phyloP scores from a whole-genome alignment of 35 echinoderm and acorn worm species.

The Acanthaster planci region DNA sequence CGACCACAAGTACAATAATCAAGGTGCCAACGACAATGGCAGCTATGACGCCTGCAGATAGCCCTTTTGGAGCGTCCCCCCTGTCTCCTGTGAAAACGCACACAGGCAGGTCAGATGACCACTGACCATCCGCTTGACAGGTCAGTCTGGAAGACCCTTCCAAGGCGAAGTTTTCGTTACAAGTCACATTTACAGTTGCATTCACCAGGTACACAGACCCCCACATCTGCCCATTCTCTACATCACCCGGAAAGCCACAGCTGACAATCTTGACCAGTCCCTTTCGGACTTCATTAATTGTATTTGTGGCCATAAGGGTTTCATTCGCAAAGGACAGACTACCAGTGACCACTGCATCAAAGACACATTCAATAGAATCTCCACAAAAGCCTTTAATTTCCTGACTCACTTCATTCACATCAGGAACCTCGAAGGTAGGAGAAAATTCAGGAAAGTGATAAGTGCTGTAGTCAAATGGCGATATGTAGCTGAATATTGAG shows the following conservation, averaged over 20 bases:
- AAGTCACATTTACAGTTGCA: conserved; percentile 26
- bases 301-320: conserved; percentile 7
- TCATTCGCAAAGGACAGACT: conserved; percentile 60
- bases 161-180: conserved; percentile 24
- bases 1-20: too few species aligned
- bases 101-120: background rate
- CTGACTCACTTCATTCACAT: conserved; percentile 42
- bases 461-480: conserved; percentile 57
- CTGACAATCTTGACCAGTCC: conserved; percentile 59
- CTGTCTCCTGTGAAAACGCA: background rate
- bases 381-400: conserved; percentile 59
- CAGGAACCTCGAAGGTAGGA: conserved; percentile 49
- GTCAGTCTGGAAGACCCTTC: conserved; percentile 28
- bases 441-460: conserved; percentile 46
- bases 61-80: too few species aligned
- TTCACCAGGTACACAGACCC: conserved; percentile 47
- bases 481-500: conserved; percentile 55
- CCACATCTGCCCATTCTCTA: conserved; percentile 46
- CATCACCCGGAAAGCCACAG: conserved; percentile 57
- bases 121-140: conserved; percentile 1
- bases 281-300: conserved; percentile 30
- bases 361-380: conserved; percentile 40
- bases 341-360: conserved; percentile 52
- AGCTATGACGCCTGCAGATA: too few species aligned
- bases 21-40: too few species aligned